Conservation (phyloP, 1,140 invertebrate species). For the Phthorimaea operculella region DNA sequence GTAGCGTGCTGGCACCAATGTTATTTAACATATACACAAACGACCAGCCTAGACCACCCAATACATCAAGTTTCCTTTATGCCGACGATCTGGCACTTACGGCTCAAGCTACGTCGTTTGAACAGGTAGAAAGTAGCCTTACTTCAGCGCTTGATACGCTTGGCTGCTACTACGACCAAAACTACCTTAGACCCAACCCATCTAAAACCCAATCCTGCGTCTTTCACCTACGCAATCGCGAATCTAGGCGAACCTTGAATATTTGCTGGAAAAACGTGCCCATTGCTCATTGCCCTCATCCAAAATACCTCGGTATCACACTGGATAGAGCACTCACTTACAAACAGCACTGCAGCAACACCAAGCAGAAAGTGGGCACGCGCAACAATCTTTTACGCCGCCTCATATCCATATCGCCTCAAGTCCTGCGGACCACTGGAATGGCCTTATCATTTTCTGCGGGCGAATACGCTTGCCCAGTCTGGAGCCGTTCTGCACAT, state of each 20-base stretch:
- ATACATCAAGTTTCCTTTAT: too few relatives aligned
- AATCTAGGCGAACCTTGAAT: neutral
- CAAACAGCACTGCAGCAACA: constrained; percentile 1
- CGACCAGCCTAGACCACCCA: constrained; percentile 12
- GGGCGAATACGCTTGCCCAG: constrained; percentile 12
- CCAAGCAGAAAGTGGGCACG: neutral
- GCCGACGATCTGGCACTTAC: too few relatives aligned
- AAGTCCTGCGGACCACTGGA: neutral
- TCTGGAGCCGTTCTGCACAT: constrained; percentile 10
- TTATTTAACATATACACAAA: constrained; percentile 28
- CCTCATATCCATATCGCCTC: neutral
- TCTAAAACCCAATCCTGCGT: constrained; percentile 5
- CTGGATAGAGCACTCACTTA: constrained; percentile 4
- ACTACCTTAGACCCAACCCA: constrained; percentile 1
- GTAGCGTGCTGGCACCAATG: constrained; percentile 28
- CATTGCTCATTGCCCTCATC: neutral
- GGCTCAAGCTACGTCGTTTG: too few relatives aligned
- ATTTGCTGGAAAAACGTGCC: neutral
- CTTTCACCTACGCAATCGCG: constrained; percentile 7
- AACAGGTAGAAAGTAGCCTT: too few relatives aligned
- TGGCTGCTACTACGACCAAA: too few relatives aligned
- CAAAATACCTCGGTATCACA: constrained; percentile 7
- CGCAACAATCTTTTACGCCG: constrained; percentile 3
- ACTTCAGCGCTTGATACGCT: too few relatives aligned
- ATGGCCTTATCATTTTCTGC: constrained; percentile 7